Evolutionary conservation across 2,797 vertebrate species (phyloP).

Genomic region (Cuniculus paca): DNA sequence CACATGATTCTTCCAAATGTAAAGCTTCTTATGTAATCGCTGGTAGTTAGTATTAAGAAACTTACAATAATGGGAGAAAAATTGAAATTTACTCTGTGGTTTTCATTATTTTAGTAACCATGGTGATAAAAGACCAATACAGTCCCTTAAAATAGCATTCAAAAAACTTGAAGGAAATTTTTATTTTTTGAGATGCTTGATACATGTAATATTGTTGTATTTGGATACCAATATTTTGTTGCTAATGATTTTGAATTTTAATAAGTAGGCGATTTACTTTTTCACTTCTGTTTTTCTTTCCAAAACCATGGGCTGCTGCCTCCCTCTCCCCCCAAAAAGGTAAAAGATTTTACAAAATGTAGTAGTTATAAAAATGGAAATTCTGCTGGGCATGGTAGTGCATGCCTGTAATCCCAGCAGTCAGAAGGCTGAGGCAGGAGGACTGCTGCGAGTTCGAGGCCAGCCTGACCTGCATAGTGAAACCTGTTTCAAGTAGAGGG

Average conservation of each 20-base stretch:
- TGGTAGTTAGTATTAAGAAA: slow-evolving; percentile 17
- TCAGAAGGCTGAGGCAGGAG: neutral
- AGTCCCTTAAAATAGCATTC: slow-evolving; percentile 21
- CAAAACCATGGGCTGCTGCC: neutral
- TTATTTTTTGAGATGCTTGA: slow-evolving; percentile 35
- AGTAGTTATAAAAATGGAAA: slow-evolving; percentile 34
- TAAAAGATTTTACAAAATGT: neutral
- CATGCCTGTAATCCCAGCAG: neutral
- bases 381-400: neutral
- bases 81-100: slow-evolving; percentile 37
- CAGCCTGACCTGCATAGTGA: neutral
- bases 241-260: neutral
- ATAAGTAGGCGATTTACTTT: neutral
- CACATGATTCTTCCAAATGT: neutral
- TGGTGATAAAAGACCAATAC: slow-evolving; percentile 23
- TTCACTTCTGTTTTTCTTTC: slow-evolving; percentile 5
- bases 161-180: slow-evolving; percentile 16
- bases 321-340: neutral
- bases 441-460: neutral
- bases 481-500: neutral
- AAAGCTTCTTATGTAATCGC: neutral
- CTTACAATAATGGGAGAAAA: slow-evolving; percentile 57
- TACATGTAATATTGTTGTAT: neutral
- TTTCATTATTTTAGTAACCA: slow-evolving; percentile 69
- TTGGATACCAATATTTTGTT: neutral